Base-by-base conservation (phyloP, 2,888 invertebrate genomes). In the Nephrotoma flavescens region DNA sequence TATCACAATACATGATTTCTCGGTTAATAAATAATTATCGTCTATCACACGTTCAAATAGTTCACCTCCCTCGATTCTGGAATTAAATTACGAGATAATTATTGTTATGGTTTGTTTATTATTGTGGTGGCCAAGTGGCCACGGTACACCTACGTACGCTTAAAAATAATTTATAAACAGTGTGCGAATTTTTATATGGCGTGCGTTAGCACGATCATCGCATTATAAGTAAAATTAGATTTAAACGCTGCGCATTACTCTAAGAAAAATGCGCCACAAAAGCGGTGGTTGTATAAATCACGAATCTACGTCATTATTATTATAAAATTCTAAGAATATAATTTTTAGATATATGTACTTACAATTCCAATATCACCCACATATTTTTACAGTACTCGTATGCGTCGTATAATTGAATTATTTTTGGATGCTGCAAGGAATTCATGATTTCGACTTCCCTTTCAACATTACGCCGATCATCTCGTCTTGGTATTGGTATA, bases 11-110 rank as follows among this genome's bases (percentile, higher is more conserved):
- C 99, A 99, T 6, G 98, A 97, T 88, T 97, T 95, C 92, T 99
- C 99, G 0, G 99, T 99, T 88, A 99, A 93, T 87, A 99, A 95
- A 91, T 99, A 99, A 92, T 98, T 98, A 90, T 99, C 99, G 90
- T 98, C 98, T 88, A 99, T 99, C 41, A 99, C 99, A 86, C 99
- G 94, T 92, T 99, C 99, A 91, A 99, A 99, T 83, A 99, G 92
- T 92, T 99, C 99, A 1, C 99, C 99, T 7, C 99, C 99, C 90
- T 97, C 96, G 89, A 99, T 98, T 90, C 99, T 99, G 93, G 45
- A 87, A 57, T 19, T 5, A 19, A n/a, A 86, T 57, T 6, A 57
- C 15, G 94, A 93, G 87, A 89, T 31, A 87, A 87, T 45, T 86
- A 31, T 31, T 31, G 31, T 31, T 31, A 31, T 3, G 31, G 31